Conservation (phyloP, 2,113 vertebrate species). For the Spilogale gracilis region DNA sequence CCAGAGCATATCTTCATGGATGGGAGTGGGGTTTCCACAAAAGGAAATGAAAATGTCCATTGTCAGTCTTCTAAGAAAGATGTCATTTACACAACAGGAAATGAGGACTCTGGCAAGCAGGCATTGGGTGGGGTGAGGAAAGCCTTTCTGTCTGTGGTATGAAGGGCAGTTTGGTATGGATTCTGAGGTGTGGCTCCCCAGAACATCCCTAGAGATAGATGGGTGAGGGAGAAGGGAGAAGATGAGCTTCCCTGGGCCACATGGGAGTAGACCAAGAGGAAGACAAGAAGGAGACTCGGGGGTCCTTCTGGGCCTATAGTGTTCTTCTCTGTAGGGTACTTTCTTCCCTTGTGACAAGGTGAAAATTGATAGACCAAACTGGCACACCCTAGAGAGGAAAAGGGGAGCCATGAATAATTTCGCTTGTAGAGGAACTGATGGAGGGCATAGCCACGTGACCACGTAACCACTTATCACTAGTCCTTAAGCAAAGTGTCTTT, state of each 20-base stretch:
- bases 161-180: not conserved
- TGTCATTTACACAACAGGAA: constrained; percentile 79
- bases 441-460: not conserved
- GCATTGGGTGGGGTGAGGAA: not conserved
- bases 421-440: not conserved
- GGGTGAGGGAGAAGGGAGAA: not conserved
- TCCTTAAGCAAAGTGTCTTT: not conserved
- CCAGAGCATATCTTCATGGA: constrained; percentile 67
- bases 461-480: not conserved
- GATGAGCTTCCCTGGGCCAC: not conserved
- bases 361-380: not conserved
- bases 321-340: not conserved
- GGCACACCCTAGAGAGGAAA: not conserved
- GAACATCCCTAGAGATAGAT: not conserved
- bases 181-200: not conserved
- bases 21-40: constrained; percentile 72
- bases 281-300: not conserved
- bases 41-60: constrained; percentile 82
- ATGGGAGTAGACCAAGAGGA: not conserved
- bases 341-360: not conserved
- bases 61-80: constrained; percentile 82
- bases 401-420: not conserved
- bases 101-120: constrained; percentile 68
- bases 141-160: not conserved
- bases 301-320: not conserved